Evolutionary conservation across 2,113 vertebrate genomes (phyloP).

Genomic region (Pelvicachromis taeniatus): DNA sequence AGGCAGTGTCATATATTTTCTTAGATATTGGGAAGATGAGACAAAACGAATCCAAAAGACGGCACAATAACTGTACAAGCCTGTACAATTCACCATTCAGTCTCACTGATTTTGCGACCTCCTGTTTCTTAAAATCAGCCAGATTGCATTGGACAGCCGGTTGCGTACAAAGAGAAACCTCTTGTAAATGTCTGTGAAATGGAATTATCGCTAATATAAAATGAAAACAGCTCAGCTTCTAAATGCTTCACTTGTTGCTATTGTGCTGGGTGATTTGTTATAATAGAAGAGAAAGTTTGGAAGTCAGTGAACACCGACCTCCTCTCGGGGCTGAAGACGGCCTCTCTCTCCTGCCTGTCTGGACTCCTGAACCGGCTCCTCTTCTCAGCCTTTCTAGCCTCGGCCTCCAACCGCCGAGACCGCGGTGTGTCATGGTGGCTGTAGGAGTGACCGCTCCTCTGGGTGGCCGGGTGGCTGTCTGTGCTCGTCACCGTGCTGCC

Average conservation of each 20-base stretch:
- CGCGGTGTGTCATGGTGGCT: conserved; percentile 55
- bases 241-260: background rate
- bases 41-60: background rate
- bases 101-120: background rate
- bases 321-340: conserved; percentile 73
- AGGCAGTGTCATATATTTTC: background rate
- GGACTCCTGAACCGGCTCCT: conserved; percentile 71
- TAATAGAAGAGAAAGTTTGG: background rate
- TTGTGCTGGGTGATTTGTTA: background rate
- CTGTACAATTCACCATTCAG: background rate
- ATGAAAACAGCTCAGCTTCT: background rate
- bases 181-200: fast-evolving
- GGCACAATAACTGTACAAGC: background rate
- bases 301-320: conserved; percentile 55
- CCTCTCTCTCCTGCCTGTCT: conserved; percentile 62
- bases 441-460: conserved; percentile 13
- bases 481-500: conserved; percentile 76
- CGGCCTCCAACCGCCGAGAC: conserved; percentile 63
- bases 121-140: background rate
- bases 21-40: background rate
- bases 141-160: background rate
- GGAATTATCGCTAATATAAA: background rate
- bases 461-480: conserved; percentile 66
- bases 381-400: conserved; percentile 73
- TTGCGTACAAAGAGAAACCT: background rate